Evolutionary conservation across 2,888 invertebrate species (phyloP).

Genomic region (Nineta flava): DNA sequence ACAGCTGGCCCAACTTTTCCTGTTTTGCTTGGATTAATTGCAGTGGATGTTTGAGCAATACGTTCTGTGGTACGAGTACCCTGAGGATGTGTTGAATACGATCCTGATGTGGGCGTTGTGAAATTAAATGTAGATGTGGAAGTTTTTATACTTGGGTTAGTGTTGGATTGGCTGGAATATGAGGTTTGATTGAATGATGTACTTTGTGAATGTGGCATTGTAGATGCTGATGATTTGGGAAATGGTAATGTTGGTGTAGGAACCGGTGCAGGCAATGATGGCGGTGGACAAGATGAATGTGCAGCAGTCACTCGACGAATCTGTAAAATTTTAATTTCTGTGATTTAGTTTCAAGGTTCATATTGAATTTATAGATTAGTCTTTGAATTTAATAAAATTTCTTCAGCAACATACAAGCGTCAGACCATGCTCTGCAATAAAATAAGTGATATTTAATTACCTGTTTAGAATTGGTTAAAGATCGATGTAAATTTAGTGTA

Average conservation of each 20-base stretch:
- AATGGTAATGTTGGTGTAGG: slow-evolving; percentile 38
- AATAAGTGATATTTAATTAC: slow-evolving; percentile 13
- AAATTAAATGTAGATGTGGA: slow-evolving; percentile 38
- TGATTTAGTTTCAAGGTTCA: too few relatives aligned
- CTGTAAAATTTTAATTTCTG: slow-evolving; percentile 17
- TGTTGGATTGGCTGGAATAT: slow-evolving; percentile 17
- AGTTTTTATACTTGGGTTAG: slow-evolving; percentile 37
- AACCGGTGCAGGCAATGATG: slow-evolving; percentile 54
- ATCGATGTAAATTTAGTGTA: slow-evolving; percentile 36
- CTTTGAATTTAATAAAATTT: too few relatives aligned
- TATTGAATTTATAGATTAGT: too few relatives aligned
- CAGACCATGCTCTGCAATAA: too few relatives aligned
- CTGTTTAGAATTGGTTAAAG: slow-evolving; percentile 32
- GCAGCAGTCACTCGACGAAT: slow-evolving; percentile 36
- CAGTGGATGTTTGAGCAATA: slow-evolving; percentile 15
- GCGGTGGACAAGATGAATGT: slow-evolving; percentile 45
- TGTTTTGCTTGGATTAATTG: slow-evolving; percentile 22
- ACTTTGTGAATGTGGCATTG: slow-evolving; percentile 47
- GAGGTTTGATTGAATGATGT: slow-evolving; percentile 33
- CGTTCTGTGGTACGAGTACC: slow-evolving; percentile 16
- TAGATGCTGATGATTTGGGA: slow-evolving; percentile 18
- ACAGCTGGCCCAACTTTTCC: slow-evolving; percentile 31
- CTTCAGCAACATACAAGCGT: too few relatives aligned
- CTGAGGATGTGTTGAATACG: slow-evolving; percentile 27
- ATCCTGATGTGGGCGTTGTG: slow-evolving; percentile 22